A percentile compares a stretch with the other conserved stretches of the same genome.
Evolutionary conservation across 2,888 invertebrate genomes (phyloP).

Genomic region (Melitaea athalia): DNA sequence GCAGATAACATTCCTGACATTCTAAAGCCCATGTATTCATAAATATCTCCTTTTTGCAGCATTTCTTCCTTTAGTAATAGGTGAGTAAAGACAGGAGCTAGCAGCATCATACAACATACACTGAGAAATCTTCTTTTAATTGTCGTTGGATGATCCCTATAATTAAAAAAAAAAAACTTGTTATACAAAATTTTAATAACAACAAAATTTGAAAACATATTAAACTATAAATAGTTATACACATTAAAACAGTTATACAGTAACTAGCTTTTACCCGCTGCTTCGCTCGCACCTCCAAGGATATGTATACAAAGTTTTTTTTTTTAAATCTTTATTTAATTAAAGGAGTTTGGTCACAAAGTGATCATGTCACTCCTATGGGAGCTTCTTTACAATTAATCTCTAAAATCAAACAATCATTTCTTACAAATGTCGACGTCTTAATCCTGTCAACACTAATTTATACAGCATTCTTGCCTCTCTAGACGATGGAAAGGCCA

Average conservation of each 20-base stretch:
- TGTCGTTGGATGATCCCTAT: constrained; percentile 93
- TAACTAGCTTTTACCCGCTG: background rate
- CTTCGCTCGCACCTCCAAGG: too few species aligned
- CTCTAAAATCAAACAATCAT: too few species aligned
- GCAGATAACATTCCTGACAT: constrained; percentile 88
- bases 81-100: constrained; percentile 90
- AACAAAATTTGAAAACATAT: background rate
- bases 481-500: too few species aligned
- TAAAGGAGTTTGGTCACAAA: too few species aligned
- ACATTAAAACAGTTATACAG: too few species aligned
- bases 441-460: too few species aligned
- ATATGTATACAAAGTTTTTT: too few species aligned
- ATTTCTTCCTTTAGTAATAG: constrained; percentile 85
- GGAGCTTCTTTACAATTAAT: too few species aligned
- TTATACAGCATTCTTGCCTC: too few species aligned
- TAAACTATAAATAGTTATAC: background rate
- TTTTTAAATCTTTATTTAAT: too few species aligned
- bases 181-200: background rate
- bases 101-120: constrained; percentile 89
- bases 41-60: constrained; percentile 83
- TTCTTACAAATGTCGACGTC: too few species aligned
- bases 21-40: constrained; percentile 89
- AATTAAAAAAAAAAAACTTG: constrained; percentile 47
- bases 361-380: too few species aligned
- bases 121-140: constrained; percentile 94